Evolutionary conservation across 30 jellyfish, hydroid and myxozoan genomes (phyloP).

Genomic region (Phacellophora camtschatica): DNA sequence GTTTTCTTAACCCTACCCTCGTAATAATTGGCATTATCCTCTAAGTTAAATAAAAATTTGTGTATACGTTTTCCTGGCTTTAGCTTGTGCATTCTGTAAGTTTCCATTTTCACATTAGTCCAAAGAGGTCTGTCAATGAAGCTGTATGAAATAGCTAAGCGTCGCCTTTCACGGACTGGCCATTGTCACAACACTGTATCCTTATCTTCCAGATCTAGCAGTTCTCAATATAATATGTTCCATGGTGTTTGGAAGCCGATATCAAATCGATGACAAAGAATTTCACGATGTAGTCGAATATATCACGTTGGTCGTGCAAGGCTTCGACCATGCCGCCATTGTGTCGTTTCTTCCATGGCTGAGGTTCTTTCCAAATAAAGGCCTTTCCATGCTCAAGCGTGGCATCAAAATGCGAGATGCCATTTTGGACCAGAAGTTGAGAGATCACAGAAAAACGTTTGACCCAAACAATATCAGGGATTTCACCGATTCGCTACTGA

Average conservation of each 20-base stretch:
- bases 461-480: conserved; percentile 64
- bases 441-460: conserved; percentile 54
- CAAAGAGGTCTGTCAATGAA: too few species aligned
- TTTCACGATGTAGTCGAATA: conserved; percentile 38
- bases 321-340: conserved; percentile 53
- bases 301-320: conserved; percentile 30
- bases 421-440: conserved; percentile 18
- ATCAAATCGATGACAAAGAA: conserved; percentile 57
- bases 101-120: too few species aligned
- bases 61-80: too few species aligned
- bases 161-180: too few species aligned
- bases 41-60: too few species aligned
- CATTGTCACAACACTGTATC: too few species aligned
- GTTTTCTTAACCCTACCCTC: too few species aligned
- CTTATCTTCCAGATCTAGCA: conserved; percentile 41
- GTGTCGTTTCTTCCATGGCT: conserved; percentile 79
- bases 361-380: conserved; percentile 69
- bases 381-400: conserved; percentile 29
- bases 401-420: conserved; percentile 61
- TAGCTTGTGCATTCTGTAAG: too few species aligned
- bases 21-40: too few species aligned
- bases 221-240: conserved; percentile 66
- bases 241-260: conserved; percentile 76
- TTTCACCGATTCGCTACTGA: conserved; percentile 65
- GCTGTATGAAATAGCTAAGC: too few species aligned